Percentiles rank a stretch among this genome's conserved stretches.
phyloP scores from a whole-genome alignment of 1,140 invertebrate species.

The Cataglyphis hispanica region DNA sequence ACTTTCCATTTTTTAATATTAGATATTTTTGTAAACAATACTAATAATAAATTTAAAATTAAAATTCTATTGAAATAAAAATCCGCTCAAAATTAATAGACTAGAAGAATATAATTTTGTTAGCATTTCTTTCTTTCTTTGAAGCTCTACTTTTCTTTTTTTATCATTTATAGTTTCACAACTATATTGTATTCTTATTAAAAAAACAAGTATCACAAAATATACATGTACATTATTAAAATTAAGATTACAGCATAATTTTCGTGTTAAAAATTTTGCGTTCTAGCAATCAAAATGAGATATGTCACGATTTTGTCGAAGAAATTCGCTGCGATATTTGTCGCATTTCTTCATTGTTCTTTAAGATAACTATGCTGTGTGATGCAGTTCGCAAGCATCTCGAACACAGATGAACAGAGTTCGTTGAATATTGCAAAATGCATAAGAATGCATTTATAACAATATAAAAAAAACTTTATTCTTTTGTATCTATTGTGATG shows the following conservation, averaged over 20 bases:
- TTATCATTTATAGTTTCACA: not conserved
- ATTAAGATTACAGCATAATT: slow-evolving; percentile 25
- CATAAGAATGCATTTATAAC: slow-evolving; percentile 37
- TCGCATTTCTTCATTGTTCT: slow-evolving; percentile 64
- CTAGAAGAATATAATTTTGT: not conserved
- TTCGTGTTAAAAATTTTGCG: slow-evolving; percentile 56
- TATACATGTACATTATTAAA: not conserved
- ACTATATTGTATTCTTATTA: not conserved
- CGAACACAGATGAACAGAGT: slow-evolving; percentile 50
- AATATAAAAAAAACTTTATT: not conserved
- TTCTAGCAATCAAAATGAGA: slow-evolving; percentile 11
- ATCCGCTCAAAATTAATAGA: not conserved
- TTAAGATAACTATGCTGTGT: slow-evolving; percentile 31
- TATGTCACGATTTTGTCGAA: slow-evolving; percentile 61
- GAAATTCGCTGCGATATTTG: slow-evolving; percentile 43
- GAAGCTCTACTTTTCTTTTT: not conserved
- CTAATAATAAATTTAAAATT: not conserved
- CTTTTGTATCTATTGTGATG: not conserved
- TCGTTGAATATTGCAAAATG: slow-evolving; percentile 60
- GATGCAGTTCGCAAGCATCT: slow-evolving; percentile 62
- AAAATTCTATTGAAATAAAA: not conserved
- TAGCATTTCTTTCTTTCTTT: not conserved
- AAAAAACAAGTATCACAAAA: not conserved
- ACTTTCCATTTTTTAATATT: not conserved
- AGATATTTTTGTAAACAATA: not conserved